Conservation (phyloP, 2,888 invertebrate genomes). For the Tanypteryx hageni region DNA sequence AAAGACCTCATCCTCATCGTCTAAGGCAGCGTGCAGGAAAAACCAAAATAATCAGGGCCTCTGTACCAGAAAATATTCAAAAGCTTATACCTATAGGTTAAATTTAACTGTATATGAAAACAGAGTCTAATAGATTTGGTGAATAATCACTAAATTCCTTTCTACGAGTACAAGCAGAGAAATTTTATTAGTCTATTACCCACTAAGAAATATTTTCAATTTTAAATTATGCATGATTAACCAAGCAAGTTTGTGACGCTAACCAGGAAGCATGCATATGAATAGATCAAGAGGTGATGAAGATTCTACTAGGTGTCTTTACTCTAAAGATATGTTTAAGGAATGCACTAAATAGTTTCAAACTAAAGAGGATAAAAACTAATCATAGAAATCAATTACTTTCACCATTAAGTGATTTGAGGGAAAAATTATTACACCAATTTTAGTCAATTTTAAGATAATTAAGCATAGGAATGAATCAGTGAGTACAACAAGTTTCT, state of each 20-base stretch:
- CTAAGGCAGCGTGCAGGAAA: conserved; percentile 69
- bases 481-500: too few species aligned
- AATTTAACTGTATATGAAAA: neutral
- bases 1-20: conserved; percentile 67
- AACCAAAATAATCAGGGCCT: conserved; percentile 65
- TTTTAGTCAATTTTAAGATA: too few species aligned
- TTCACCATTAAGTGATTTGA: too few species aligned
- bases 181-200: conserved; percentile 16
- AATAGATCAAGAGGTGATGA: neutral
- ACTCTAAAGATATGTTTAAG: too few species aligned
- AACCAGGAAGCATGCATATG: neutral
- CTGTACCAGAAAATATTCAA: conserved; percentile 50
- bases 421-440: too few species aligned
- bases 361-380: too few species aligned
- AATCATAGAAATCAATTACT: too few species aligned
- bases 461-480: too few species aligned
- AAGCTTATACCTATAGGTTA: conserved; percentile 51
- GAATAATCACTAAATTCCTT: neutral
- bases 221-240: neutral
- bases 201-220: neutral
- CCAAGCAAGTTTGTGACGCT: neutral
- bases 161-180: neutral
- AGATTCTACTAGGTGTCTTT: neutral
- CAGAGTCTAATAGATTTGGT: neutral
- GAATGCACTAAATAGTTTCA: too few species aligned